Evolutionary conservation across 1,140 invertebrate species (phyloP).

Genomic region (Aphidius gifuensis): DNA sequence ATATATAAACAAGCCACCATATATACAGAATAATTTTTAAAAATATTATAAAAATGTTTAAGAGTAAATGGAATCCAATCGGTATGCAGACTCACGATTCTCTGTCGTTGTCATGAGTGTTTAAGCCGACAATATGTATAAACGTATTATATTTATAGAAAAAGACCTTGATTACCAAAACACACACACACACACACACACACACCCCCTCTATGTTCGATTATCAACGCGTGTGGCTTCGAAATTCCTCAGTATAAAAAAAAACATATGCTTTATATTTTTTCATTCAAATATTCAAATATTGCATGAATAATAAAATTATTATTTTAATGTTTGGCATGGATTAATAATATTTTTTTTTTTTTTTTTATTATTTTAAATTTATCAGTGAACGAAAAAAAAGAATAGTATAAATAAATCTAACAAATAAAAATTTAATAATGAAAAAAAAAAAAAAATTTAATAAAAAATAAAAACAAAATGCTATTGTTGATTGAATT

Average conservation of each 20-base stretch:
- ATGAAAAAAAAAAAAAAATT: no score
- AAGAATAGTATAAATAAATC: no score
- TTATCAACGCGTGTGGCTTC: background rate
- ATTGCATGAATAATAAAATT: no score
- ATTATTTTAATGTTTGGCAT: no score
- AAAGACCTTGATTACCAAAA: constrained; percentile 43
- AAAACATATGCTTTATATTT: background rate
- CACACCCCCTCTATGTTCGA: background rate
- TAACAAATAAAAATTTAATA: no score
- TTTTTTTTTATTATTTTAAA: no score
- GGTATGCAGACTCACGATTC: constrained; percentile 5
- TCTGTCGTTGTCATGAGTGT: constrained; percentile 11
- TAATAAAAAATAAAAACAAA: no score
- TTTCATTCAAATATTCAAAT: background rate
- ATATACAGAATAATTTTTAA: background rate
- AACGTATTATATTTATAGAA: constrained; percentile 48
- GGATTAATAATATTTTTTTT: background rate
- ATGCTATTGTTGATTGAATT: no score
- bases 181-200: constrained; percentile 12
- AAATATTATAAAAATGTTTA: background rate
- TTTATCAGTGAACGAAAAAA: no score
- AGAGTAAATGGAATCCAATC: constrained; percentile 13
- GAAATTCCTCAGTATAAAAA: background rate
- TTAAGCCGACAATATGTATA: constrained; percentile 30
- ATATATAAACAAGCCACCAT: constrained; percentile 5